Percentiles rank a stretch among this genome's conserved stretches.
Conservation (phyloP, 2,113 vertebrate species). For the Elephantulus edwardii region DNA sequence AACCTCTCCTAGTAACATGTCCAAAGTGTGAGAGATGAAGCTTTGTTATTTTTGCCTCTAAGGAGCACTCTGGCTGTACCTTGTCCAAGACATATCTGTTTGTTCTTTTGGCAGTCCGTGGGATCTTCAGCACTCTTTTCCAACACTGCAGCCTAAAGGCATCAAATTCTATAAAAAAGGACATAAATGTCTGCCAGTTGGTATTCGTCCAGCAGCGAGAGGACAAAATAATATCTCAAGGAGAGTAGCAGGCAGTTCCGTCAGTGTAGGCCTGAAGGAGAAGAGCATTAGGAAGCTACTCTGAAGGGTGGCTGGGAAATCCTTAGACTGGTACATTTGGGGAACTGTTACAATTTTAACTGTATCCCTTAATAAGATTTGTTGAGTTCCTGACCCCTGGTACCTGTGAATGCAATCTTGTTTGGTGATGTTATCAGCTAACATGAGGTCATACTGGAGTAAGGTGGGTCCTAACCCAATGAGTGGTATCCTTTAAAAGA, state of each 20-base stretch:
- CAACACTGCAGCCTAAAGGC: no score
- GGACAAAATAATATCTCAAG: neutral
- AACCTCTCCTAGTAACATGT: no score
- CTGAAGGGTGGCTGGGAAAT: neutral
- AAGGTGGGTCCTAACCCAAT: neutral
- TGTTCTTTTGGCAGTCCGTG: no score
- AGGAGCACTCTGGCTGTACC: no score
- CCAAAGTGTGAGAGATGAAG: no score
- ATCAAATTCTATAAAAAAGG: neutral
- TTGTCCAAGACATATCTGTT: no score
- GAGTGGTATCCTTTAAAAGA: neutral
- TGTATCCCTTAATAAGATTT: neutral
- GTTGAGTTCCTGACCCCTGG: neutral
- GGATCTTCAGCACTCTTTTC: no score
- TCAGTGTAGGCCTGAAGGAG: neutral
- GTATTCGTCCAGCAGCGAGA: neutral
- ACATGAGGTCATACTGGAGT: neutral
- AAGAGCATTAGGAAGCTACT: neutral
- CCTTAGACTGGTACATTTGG: neutral
- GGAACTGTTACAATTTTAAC: neutral
- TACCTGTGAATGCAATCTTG: neutral
- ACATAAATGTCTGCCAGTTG: neutral
- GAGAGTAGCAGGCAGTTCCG: neutral
- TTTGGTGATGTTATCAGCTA: neutral
- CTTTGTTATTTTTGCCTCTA: no score